A percentile compares a stretch with the other conserved stretches of the same genome.
Evolutionary conservation across 2,113 vertebrate species (phyloP).

Genomic region (Salminus brasiliensis): DNA sequence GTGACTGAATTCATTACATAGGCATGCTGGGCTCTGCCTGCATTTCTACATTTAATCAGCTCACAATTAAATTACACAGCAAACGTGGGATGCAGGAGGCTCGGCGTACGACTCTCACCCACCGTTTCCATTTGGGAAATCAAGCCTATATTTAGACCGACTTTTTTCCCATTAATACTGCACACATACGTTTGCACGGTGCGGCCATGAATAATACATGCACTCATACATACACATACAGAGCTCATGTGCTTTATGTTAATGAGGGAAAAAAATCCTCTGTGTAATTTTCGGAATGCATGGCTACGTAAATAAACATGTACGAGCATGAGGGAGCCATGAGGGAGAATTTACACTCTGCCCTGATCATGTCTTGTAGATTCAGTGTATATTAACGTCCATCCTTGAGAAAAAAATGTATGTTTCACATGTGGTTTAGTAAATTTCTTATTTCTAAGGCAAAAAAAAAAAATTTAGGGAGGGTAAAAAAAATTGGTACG

Average conservation of each 20-base stretch:
- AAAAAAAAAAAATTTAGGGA: neutral
- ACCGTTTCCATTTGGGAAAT: constrained; percentile 48
- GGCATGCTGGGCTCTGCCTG: constrained; percentile 45
- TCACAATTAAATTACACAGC: constrained; percentile 56
- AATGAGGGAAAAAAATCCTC: constrained; percentile 29
- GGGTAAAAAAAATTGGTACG: neutral
- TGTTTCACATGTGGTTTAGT: constrained; percentile 14
- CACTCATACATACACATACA: neutral
- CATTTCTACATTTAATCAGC: constrained; percentile 62
- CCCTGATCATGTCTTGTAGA: constrained; percentile 28
- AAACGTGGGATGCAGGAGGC: constrained; percentile 42
- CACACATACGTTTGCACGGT: constrained; percentile 26
- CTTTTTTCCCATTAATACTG: constrained; percentile 20
- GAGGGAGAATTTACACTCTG: constrained; percentile 7
- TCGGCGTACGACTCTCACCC: constrained; percentile 24
- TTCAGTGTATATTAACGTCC: constrained; percentile 16
- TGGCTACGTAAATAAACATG: neutral
- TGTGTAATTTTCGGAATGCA: constrained; percentile 35
- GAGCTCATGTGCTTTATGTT: constrained; percentile 33
- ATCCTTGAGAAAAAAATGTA: neutral
- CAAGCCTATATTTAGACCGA: constrained; percentile 48
- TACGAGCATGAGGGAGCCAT: neutral
- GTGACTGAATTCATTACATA: constrained; percentile 57
- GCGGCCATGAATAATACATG: constrained; percentile 46
- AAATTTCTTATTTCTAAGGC: too few relatives aligned